These are phyloP conservation scores for Gryllus longicercus DNA, from an alignment of 2,888 invertebrate genomes.

Conservation along the genomic window DNA sequence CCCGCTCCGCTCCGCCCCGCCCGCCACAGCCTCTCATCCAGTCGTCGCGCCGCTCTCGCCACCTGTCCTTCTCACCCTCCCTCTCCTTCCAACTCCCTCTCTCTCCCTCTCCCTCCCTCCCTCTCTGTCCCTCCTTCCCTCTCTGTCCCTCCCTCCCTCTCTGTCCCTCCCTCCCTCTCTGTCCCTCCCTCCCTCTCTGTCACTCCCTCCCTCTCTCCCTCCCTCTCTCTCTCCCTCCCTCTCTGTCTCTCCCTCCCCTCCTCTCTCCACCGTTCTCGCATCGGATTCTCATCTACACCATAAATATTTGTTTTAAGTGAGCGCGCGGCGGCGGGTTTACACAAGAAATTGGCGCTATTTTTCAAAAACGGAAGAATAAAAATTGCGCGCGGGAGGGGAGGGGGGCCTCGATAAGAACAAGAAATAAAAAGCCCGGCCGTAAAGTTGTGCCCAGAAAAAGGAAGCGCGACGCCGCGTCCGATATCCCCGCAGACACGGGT, in stretches of 20 bases:
- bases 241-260: background rate
- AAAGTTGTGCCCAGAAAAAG: slow-evolving; percentile 8
- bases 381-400: background rate
- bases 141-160: no score
- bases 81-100: no score
- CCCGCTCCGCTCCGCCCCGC: no score
- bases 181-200: no score
- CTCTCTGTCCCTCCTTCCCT: no score
- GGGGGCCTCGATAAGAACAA: background rate
- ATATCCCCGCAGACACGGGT: no score
- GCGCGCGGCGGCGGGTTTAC: slow-evolving; percentile 8
- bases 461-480: background rate
- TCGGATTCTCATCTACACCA: slow-evolving; percentile 10
- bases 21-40: background rate
- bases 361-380: background rate
- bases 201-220: no score
- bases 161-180: no score
- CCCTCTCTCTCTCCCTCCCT: no score
- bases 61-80: no score
- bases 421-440: background rate
- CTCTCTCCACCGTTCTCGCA: background rate
- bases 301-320: slow-evolving; percentile 17
- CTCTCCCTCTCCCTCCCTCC: no score
- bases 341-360: slow-evolving; percentile 17
- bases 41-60: no score